Base-by-base conservation (phyloP, 2,113 vertebrate species). In the Cromileptes altivelis region DNA sequence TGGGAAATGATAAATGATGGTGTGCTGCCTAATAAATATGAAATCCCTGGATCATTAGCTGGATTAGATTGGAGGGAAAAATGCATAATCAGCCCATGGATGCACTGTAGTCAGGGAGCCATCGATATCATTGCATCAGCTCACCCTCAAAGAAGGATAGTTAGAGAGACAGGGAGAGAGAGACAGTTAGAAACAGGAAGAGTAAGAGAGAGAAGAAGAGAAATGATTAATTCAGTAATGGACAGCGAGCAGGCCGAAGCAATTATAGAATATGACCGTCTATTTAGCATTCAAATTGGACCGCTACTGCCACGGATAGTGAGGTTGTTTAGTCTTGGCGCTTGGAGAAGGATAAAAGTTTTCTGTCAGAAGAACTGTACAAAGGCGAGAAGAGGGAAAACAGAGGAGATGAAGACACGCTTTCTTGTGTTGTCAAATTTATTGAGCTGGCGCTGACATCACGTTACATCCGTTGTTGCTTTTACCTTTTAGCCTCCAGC, bases 21-120 rank as follows among this genome's bases (percentile, higher is more conserved):
- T 53, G 70, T 27, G 61, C 70, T 62, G 61, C 69, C 70, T 88
- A 86, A 89, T 93, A 91, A 92, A 92, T 92, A 91, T 94, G 83
- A 91, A 93, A 92, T 87, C 84, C 86, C 80, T 83, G 84, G 73
- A 90, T 94, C 87, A 90, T 94, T 94, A 91, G 88, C 78, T 75
- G 85, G 82, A 94, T 92, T 90, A 89, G 78, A 92, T 89, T 85
- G 75, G 86, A 89, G 40, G 76, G 82, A 85, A 93, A 92, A 91
- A 71, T 91, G 88, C 84, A 88, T 88, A 86, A 90, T 93, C 91
- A 92, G 88, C 85, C 78, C 42, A 42, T 81, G 80, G 75, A 85
- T 79, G 85, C 76, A 81, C 65, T 71, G 55, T 63, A 87, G 84
- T 76, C 33, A 50, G 81, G 61, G 40, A 84, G 75, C 84, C 78